Conservation (phyloP, 2,113 vertebrate genomes). For the Aramus guarauna region DNA sequence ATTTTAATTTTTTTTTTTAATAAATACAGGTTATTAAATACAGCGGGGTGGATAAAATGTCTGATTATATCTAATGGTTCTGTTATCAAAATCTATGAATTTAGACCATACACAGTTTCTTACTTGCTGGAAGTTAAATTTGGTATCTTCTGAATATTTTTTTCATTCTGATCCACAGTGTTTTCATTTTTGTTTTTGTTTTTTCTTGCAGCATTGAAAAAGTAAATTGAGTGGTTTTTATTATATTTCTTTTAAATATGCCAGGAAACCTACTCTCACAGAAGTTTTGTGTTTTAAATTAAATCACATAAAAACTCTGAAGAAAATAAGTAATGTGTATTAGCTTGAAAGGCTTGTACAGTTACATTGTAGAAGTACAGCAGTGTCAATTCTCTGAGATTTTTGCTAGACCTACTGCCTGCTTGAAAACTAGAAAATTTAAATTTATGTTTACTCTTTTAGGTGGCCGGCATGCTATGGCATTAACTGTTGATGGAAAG, state of each 20-base stretch:
- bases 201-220: background rate
- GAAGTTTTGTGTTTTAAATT: background rate
- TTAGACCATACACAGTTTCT: background rate
- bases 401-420: background rate
- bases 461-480: slow-evolving; percentile 97
- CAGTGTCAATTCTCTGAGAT: background rate
- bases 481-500: slow-evolving; percentile 96
- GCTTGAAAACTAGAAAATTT: background rate
- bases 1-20: background rate
- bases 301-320: background rate
- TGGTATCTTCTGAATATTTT: background rate
- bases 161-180: background rate
- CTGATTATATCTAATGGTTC: background rate
- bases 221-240: background rate
- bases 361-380: background rate
- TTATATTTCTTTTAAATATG: background rate
- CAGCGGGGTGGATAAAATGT: background rate
- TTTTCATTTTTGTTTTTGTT: background rate
- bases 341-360: rapidly evolving
- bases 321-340: background rate
- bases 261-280: background rate
- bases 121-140: background rate
- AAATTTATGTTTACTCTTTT: background rate
- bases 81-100: background rate
- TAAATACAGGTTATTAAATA: background rate